A percentile compares a stretch with the other conserved stretches of the same genome.
Conservation (phyloP, 2,113 vertebrate species). For the Polypterus senegalus region DNA sequence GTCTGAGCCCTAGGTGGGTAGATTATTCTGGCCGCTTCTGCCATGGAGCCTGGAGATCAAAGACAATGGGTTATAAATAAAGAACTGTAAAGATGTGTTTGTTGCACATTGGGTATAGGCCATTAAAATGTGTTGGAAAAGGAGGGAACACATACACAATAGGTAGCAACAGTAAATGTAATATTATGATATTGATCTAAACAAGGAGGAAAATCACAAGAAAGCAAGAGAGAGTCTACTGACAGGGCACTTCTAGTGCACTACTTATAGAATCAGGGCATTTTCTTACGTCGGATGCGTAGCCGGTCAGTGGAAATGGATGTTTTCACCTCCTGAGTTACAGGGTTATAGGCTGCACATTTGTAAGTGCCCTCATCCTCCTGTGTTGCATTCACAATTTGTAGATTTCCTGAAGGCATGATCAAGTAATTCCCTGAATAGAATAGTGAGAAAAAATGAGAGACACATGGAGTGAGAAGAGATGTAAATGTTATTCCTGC, state of each 20-base stretch:
- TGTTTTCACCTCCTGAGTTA: slow-evolving; percentile 93
- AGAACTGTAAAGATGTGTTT: too few species aligned
- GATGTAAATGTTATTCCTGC: slow-evolving; percentile 29
- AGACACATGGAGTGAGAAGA: slow-evolving; percentile 32
- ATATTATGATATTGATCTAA: too few species aligned
- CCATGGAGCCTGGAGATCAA: slow-evolving; percentile 61
- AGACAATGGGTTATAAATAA: too few species aligned
- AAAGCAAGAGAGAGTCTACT: too few species aligned
- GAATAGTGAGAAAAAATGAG: not conserved
- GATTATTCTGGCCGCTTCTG: slow-evolving; percentile 84
- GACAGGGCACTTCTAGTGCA: too few species aligned
- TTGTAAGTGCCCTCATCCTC: slow-evolving; percentile 90
- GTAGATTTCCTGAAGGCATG: slow-evolving; percentile 94
- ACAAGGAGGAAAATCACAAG: too few species aligned
- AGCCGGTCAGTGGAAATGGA: slow-evolving; percentile 78
- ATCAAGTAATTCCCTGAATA: slow-evolving; percentile 87
- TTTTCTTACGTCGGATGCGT: slow-evolving; percentile 77
- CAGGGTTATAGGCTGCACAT: slow-evolving; percentile 88
- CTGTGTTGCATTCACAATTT: slow-evolving; percentile 86
- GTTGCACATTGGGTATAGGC: too few species aligned
- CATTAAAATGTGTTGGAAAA: too few species aligned
- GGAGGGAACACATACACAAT: too few species aligned
- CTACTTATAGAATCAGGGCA: too few species aligned
- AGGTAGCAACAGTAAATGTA: too few species aligned
- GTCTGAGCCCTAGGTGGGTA: slow-evolving; percentile 81